Percentiles rank a stretch among this genome's conserved stretches.
Evolutionary conservation across 1,140 invertebrate genomes (phyloP).

Genomic region (Prorops nasuta): DNA sequence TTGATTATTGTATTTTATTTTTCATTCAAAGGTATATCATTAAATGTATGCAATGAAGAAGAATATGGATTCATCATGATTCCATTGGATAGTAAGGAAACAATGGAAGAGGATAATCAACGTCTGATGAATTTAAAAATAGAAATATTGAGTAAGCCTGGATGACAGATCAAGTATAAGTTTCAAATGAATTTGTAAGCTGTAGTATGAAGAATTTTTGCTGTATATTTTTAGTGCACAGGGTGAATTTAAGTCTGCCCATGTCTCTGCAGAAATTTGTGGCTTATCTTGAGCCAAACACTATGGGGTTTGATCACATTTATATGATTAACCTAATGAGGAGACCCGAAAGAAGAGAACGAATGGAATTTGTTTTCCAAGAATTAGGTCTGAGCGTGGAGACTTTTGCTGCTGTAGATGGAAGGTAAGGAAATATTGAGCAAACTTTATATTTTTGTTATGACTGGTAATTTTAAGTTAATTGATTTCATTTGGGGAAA

Average conservation of each 20-base stretch:
- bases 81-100: constrained; percentile 71
- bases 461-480: too few species aligned
- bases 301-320: constrained; percentile 72
- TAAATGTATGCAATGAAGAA: constrained; percentile 81
- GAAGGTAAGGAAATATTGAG: constrained; percentile 69
- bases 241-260: constrained; percentile 28
- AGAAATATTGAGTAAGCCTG: constrained; percentile 67
- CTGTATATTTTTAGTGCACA: constrained; percentile 21
- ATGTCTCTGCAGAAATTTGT: constrained; percentile 51
- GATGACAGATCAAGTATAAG: neutral
- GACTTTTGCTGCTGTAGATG: constrained; percentile 83
- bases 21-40: constrained; percentile 60
- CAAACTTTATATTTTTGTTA: too few species aligned
- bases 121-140: constrained; percentile 79
- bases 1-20: constrained; percentile 10
- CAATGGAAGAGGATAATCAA: constrained; percentile 65
- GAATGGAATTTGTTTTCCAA: constrained; percentile 78
- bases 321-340: constrained; percentile 91
- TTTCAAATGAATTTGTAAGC: too few species aligned
- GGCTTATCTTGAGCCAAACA: constrained; percentile 57
- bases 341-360: constrained; percentile 70
- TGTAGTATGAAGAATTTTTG: too few species aligned
- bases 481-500: constrained; percentile 6
- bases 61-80: constrained; percentile 81
- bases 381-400: constrained; percentile 78